Evolutionary conservation across 1,140 invertebrate genomes (phyloP).

Genomic region (Tigriopus japonicus): DNA sequence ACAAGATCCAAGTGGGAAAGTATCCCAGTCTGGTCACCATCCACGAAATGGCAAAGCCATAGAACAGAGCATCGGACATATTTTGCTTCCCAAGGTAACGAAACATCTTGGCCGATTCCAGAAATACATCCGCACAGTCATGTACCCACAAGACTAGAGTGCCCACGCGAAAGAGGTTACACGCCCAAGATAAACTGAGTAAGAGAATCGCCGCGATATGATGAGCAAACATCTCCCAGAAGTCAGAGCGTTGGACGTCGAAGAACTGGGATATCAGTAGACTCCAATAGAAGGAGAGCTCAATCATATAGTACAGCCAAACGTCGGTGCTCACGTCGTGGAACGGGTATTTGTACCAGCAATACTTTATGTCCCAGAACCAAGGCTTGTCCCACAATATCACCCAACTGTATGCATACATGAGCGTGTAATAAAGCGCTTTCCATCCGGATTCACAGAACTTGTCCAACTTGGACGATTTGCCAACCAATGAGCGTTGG

Average conservation of each 20-base stretch:
- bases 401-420: slow-evolving; percentile 43
- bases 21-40: slow-evolving; percentile 61
- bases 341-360: slow-evolving; percentile 51
- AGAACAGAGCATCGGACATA: slow-evolving; percentile 66
- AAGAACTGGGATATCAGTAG: slow-evolving; percentile 78
- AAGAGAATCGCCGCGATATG: slow-evolving; percentile 19
- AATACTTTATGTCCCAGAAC: slow-evolving; percentile 79
- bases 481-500: slow-evolving; percentile 29
- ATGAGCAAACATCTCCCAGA: slow-evolving; percentile 43
- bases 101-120: slow-evolving; percentile 63
- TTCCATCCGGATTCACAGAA: neutral
- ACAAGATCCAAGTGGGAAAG: slow-evolving; percentile 66
- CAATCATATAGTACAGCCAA: slow-evolving; percentile 30
- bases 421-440: slow-evolving; percentile 1
- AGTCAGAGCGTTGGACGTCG: slow-evolving; percentile 45
- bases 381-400: slow-evolving; percentile 80
- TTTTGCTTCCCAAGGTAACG: slow-evolving; percentile 76
- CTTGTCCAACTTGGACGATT: neutral
- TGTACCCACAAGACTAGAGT: slow-evolving; percentile 75
- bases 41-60: slow-evolving; percentile 71
- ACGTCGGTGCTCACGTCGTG: slow-evolving; percentile 33
- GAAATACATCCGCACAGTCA: slow-evolving; percentile 81
- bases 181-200: slow-evolving; percentile 68
- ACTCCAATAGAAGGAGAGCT: slow-evolving; percentile 80
- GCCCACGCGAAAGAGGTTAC: slow-evolving; percentile 79